Base-by-base conservation (phyloP, 2,113 vertebrate species). In the Hoplias malabaricus region DNA sequence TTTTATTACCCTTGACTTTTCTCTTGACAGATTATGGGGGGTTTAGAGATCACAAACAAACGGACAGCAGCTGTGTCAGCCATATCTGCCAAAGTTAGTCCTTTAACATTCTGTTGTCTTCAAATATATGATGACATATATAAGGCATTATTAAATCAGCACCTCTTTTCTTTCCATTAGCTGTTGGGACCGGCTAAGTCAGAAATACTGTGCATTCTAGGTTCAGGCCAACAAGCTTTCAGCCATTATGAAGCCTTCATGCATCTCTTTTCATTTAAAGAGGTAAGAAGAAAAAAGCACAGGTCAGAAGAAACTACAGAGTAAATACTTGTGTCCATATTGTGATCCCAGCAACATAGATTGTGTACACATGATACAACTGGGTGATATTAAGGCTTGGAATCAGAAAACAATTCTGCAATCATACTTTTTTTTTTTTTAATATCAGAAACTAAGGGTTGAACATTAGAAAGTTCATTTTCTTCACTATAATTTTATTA, bases 41-140 rank as follows among this genome's bases (percentile, higher is more conserved):
- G 98, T 43, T 93, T 88, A 10, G 89, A 94, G 27, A 97, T 99
- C 72, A 99, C 97, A 36, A 85, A 86, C 7, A 98, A 93, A 87
- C 92, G 98, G 80, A 99, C 98, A 0, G 96, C 97, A 34, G 96
- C 94, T 0, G 94, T 92, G 36, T 99, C 98, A 34, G 96, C 94
- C 33, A 98, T 99, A 11, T 96, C 97, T 62, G 96, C 97, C n/a
- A 98, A 96, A 93, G 97, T 96, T 87, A 77, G 84, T 38, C 57
- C 14, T n/a, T 43, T 19, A 38, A 1, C 13, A n/a, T n/a, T 40
- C 54, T 21, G 2, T 38, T 50, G 16, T 10, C 14, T 29, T 29
- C 11, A 6, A 25, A 16, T 5, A 1, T 11, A 5, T 36, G 10
- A 13, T n/a, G 12, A 40, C 21, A 3, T 38, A 53, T n/a, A n/a